phyloP scores from a whole-genome alignment of 1,140 invertebrate species.

The Kradibia gibbosae region DNA sequence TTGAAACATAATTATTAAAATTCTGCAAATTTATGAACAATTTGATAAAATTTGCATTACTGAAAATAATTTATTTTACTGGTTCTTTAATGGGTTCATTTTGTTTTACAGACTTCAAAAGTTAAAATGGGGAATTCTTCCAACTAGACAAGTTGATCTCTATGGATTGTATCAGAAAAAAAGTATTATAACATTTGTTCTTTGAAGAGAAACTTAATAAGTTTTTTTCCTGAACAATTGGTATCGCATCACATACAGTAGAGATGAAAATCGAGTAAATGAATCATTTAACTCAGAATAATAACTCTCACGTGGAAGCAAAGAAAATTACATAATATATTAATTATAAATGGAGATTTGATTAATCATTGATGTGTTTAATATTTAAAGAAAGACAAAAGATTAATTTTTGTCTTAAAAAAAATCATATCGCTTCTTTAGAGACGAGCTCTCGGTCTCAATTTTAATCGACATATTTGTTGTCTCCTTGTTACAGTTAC shows the following conservation, averaged over 20 bases:
- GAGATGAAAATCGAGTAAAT: slow-evolving; percentile 7
- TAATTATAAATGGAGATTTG: slow-evolving; percentile 21
- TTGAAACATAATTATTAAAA: neutral
- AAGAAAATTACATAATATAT: slow-evolving; percentile 25
- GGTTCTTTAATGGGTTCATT: neutral
- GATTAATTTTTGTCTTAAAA: slow-evolving; percentile 21
- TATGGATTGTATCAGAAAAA: slow-evolving; percentile 12
- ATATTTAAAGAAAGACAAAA: slow-evolving; percentile 19
- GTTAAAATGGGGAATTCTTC: slow-evolving; percentile 76
- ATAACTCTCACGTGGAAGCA: slow-evolving; percentile 18
- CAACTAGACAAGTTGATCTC: slow-evolving; percentile 28
- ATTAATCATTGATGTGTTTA: slow-evolving; percentile 15
- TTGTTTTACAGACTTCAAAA: slow-evolving; percentile 71
- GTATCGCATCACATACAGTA: neutral
- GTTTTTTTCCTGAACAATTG: slow-evolving; percentile 31
- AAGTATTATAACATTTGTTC: slow-evolving; percentile 42
- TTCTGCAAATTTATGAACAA: neutral
- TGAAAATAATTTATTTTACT: neutral
- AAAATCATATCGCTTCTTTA: slow-evolving; percentile 41
- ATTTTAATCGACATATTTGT: slow-evolving; percentile 34
- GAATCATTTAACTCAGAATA: slow-evolving; percentile 13
- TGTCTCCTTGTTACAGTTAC: slow-evolving; percentile 43
- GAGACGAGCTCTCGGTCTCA: slow-evolving; percentile 35
- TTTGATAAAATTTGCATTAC: neutral
- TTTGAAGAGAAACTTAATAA: slow-evolving; percentile 26